Evolutionary conservation across 1,140 invertebrate genomes (phyloP), one percentile per base, ranked within the genome.

Genomic region (Diorhabda sublineata): DNA sequence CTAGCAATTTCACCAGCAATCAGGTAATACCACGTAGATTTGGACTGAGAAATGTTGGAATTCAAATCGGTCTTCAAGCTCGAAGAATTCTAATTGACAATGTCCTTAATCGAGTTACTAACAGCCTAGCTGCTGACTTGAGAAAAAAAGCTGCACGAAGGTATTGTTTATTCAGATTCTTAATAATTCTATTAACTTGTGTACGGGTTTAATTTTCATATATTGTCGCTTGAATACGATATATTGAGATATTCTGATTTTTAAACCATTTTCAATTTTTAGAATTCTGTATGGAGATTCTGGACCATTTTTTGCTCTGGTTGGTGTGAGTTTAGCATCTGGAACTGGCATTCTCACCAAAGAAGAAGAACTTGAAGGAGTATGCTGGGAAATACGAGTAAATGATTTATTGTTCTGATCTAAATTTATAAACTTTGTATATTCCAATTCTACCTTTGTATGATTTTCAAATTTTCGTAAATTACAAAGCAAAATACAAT

Each of bases 301-400:
- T 1, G 85, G 84, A 5, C 90, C 91, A 2, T 90, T 92, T 72
- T 90, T 93, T 75, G 89, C 90, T 41, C 78, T 93, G 3, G 88
- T 92, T 56, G 92, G 91, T 7, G 85, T 92, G 2, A 90, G 88
- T 58, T 78, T 92, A 64, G 90, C 90, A 4, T 89, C 90, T 43
- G 91, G 90, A 2, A 85, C 86, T 59, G 90, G 90, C 3, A 86
- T 92, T 61, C 79, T 93, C n/a, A 92, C 90, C 2, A 90, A 91
- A 75, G 89, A 93, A 69, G 90, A 93, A 78, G 89, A 93, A 82
- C 76, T 92, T 3, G 91, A 93, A 81, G 88, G 87, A 47, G 84
- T 93, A 8, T 93, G 91, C 73, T 89, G 87, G 85, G 90, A 93
- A 83, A 93, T 94, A 65, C 82, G 90, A 71, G 89, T 90, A 81